phyloP scores from a whole-genome alignment of 1,140 invertebrate species.

The Colletes latitarsis region DNA sequence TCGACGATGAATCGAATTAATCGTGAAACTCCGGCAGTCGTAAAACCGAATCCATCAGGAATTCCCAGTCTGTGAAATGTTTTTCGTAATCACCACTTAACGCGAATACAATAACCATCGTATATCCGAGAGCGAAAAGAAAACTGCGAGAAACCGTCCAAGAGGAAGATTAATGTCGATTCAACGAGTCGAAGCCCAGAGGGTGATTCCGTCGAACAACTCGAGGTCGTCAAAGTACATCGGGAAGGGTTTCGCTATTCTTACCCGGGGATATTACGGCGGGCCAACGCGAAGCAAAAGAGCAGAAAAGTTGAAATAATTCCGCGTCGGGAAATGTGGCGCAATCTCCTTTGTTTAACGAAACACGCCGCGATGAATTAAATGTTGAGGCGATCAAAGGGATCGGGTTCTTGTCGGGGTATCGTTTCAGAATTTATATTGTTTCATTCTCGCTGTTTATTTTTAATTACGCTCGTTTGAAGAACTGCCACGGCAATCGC shows the following conservation, averaged over 20 bases:
- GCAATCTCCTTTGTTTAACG: constrained; percentile 32
- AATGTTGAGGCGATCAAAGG: constrained; percentile 40
- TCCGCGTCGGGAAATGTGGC: constrained; percentile 16
- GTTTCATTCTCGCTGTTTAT: constrained; percentile 36
- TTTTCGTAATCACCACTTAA: constrained; percentile 19
- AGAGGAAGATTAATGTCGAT: constrained; percentile 49
- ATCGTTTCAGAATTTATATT: constrained; percentile 48
- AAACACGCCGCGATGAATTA: constrained; percentile 17
- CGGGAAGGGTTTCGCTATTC: constrained; percentile 24
- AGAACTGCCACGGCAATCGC: neutral
- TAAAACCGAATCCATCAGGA: neutral
- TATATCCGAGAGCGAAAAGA: neutral
- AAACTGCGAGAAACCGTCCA: neutral
- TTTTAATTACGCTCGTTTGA: constrained; percentile 27
- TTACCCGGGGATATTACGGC: constrained; percentile 33
- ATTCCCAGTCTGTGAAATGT: neutral
- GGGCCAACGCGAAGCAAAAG: constrained; percentile 12
- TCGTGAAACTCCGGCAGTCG: neutral
- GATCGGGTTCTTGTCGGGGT: neutral
- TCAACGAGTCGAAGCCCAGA: constrained; percentile 20
- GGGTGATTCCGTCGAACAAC: constrained; percentile 39
- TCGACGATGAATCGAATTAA: neutral
- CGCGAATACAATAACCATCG: constrained; percentile 21
- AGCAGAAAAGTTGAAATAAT: constrained; percentile 40
- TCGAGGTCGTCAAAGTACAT: constrained; percentile 40